Evolutionary conservation across 2,888 invertebrate genomes (phyloP).

Genomic region (Heliothis peltigera): DNA sequence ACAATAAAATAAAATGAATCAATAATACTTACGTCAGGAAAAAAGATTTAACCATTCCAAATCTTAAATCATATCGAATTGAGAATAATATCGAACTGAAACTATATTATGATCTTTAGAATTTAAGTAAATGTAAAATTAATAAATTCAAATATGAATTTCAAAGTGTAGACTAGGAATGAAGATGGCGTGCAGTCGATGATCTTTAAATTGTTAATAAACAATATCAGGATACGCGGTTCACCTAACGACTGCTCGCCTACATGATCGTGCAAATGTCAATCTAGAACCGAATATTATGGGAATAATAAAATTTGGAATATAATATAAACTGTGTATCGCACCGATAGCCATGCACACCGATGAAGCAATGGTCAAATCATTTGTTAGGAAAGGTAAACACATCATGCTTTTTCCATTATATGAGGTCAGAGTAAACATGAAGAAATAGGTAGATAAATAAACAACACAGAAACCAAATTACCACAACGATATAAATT

Average conservation of each 20-base stretch:
- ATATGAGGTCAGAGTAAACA: conserved; percentile 83
- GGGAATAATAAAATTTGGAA: conserved; percentile 74
- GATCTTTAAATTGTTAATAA: conserved; percentile 57
- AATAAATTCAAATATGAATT: conserved; percentile 57
- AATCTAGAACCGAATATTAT: conserved; percentile 71
- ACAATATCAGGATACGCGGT: conserved; percentile 48
- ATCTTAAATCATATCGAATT: conserved; percentile 35
- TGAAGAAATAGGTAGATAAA: conserved; percentile 72
- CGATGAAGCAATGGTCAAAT: conserved; percentile 78
- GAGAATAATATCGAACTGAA: conserved; percentile 33
- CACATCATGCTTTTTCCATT: conserved; percentile 80
- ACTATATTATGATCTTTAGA: conserved; percentile 12
- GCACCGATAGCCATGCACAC: conserved; percentile 86
- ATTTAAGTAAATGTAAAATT: conserved; percentile 12
- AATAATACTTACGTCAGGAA: conserved; percentile 49
- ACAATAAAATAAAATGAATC: conserved; percentile 29
- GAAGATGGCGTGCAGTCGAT: conserved; percentile 83
- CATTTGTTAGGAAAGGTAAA: conserved; percentile 69
- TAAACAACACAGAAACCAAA: conserved; percentile 73
- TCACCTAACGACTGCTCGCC: conserved; percentile 81
- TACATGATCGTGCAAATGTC: conserved; percentile 81
- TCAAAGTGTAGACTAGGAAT: conserved; percentile 85
- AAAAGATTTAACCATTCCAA: conserved; percentile 34
- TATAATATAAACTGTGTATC: conserved; percentile 71
- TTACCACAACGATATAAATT: conserved; percentile 72